phyloP scores from a whole-genome alignment of 2,888 invertebrate genomes.

The Acleris holmiana region DNA sequence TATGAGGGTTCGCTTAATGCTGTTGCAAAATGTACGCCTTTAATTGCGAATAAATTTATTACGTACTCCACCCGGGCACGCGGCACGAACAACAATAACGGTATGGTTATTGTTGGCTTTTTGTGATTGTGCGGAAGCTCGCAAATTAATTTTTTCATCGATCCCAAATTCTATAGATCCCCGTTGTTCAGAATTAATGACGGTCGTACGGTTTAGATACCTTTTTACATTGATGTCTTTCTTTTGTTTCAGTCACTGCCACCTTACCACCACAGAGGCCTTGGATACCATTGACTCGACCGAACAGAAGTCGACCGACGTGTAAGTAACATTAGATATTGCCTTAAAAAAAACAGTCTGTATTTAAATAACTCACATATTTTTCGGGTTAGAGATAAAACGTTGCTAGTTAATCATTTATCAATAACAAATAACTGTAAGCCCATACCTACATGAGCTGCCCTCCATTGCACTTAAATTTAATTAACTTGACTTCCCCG shows the following conservation, averaged over 20 bases:
- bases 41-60: slow-evolving; percentile 42
- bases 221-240: slow-evolving; percentile 46
- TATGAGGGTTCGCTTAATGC: slow-evolving; percentile 43
- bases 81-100: slow-evolving; percentile 50
- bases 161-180: slow-evolving; percentile 37
- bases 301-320: slow-evolving; percentile 94
- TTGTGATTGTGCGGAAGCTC: slow-evolving; percentile 43
- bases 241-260: slow-evolving; percentile 92
- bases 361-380: background rate
- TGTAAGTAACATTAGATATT: slow-evolving; percentile 87
- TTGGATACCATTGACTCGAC: slow-evolving; percentile 96
- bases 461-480: background rate
- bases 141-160: slow-evolving; percentile 48
- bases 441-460: background rate
- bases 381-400: background rate
- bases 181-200: slow-evolving; percentile 41
- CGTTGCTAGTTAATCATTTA: background rate
- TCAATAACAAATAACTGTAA: background rate
- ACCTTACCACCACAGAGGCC: slow-evolving; percentile 96
- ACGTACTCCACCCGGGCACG: slow-evolving; percentile 41
- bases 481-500: slow-evolving; percentile 2
- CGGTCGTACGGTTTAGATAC: slow-evolving; percentile 13
- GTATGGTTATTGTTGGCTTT: slow-evolving; percentile 46
- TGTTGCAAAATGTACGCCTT: slow-evolving; percentile 37
- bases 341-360: too few species aligned